Evolutionary conservation across 2,113 vertebrate species (phyloP).

Genomic region (Mesocricetus auratus): DNA sequence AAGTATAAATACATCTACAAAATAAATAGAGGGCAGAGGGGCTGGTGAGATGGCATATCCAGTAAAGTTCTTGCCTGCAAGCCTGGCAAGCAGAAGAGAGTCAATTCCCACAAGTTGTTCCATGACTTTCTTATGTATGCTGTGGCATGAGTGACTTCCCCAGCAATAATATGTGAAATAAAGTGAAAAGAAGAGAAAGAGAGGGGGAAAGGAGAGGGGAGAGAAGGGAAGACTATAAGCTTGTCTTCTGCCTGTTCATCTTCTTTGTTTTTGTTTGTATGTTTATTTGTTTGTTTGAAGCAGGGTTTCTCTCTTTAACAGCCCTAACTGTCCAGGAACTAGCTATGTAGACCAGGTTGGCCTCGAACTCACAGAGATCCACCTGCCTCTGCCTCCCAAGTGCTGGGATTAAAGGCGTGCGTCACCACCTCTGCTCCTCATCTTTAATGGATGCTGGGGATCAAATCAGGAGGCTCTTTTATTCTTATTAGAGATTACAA

Average conservation of each 20-base stretch:
- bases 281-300: no score
- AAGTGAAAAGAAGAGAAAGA: not conserved
- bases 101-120: not conserved
- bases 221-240: not conserved
- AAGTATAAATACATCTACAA: not conserved
- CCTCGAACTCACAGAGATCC: no score
- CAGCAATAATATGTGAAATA: not conserved
- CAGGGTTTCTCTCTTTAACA: no score
- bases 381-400: no score
- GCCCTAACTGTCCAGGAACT: no score
- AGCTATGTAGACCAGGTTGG: no score
- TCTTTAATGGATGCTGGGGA: not conserved
- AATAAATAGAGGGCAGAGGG: no score
- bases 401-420: no score
- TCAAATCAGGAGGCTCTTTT: not conserved
- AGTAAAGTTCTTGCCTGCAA: not conserved
- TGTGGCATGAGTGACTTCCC: not conserved
- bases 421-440: no score
- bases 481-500: not conserved
- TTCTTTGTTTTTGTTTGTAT: no score
- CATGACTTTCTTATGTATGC: no score
- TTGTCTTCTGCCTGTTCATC: not conserved
- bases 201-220: accelerated
- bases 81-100: not conserved
- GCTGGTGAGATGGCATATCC: not conserved